phyloP scores from a whole-genome alignment of 2,797 vertebrate species.

The Oryzias dopingdopingensis region DNA sequence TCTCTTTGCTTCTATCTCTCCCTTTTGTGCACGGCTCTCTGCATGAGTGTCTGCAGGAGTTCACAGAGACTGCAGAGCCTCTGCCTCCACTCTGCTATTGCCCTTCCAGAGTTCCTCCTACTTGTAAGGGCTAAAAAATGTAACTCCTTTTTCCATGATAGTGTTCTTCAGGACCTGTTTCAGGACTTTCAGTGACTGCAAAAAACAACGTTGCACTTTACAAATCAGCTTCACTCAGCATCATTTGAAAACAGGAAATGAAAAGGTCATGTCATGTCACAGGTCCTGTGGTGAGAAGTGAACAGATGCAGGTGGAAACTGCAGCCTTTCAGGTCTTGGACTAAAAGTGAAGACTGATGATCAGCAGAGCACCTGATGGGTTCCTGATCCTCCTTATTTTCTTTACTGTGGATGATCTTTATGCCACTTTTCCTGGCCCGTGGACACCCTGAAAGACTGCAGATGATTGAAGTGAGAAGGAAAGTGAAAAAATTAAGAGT shows the following conservation, averaged over 20 bases:
- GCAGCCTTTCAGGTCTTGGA: constrained; percentile 16
- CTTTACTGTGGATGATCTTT: constrained; percentile 98
- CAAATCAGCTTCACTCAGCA: constrained; percentile 5
- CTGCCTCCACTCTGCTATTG: constrained; percentile 18
- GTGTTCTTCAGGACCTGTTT: constrained; percentile 5
- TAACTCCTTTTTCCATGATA: constrained; percentile 27
- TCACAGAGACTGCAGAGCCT: constrained; percentile 47
- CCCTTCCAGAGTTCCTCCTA: constrained; percentile 44
- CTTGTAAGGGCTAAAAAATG: constrained; percentile 33
- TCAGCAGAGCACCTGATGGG: constrained; percentile 88
- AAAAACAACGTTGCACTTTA: neutral
- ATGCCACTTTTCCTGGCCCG: constrained; percentile 97
- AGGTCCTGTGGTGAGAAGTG: constrained; percentile 17
- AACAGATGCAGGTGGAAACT: constrained; percentile 17
- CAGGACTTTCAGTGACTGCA: neutral
- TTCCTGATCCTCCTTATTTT: constrained; percentile 99
- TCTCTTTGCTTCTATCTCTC: constrained; percentile 43
- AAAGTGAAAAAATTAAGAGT: too few relatives aligned
- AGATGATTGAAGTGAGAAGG: constrained; percentile 42
- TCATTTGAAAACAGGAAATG: constrained; percentile 25
- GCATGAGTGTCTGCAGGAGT: constrained; percentile 39
- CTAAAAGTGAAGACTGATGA: constrained; percentile 44
- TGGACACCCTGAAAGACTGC: constrained; percentile 98
- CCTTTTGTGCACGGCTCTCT: constrained; percentile 25
- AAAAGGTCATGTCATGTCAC: constrained; percentile 4